Percentiles rank a stretch among this genome's conserved stretches.
Evolutionary conservation across 2,797 vertebrate genomes (phyloP).

Genomic region (Poeciliopsis infans): DNA sequence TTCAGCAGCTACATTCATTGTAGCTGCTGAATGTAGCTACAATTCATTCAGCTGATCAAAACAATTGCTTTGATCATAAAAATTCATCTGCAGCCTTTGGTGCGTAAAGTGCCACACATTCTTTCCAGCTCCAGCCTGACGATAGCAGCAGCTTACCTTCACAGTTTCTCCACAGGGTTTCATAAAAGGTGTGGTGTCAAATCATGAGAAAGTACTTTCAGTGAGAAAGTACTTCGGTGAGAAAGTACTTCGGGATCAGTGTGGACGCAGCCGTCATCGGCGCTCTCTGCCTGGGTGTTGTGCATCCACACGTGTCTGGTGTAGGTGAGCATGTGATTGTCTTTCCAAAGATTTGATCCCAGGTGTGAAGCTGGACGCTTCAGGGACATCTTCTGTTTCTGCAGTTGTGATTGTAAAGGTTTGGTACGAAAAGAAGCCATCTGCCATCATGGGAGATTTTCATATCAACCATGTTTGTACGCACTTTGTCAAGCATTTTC

Average conservation of each 20-base stretch:
- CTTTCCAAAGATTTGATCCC: background rate
- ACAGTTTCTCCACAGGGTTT: constrained; percentile 74
- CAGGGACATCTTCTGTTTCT: constrained; percentile 80
- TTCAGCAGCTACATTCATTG: constrained; percentile 71
- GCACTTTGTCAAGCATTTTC: background rate
- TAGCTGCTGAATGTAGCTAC: too few species aligned
- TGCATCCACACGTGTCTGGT: constrained; percentile 88
- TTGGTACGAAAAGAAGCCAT: background rate
- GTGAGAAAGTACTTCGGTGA: constrained; percentile 81
- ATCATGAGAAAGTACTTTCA: constrained; percentile 78
- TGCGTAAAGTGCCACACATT: constrained; percentile 35
- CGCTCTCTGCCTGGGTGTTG: constrained; percentile 82
- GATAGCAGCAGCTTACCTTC: background rate
- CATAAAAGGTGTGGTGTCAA: constrained; percentile 79
- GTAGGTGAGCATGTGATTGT: constrained; percentile 85
- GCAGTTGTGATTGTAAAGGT: background rate
- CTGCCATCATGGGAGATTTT: background rate
- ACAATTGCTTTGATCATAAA: constrained; percentile 84
- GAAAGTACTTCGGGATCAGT: constrained; percentile 81
- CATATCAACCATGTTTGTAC: background rate
- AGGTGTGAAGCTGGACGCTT: constrained; percentile 70
- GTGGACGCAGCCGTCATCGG: constrained; percentile 87
- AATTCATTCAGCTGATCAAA: too few species aligned
- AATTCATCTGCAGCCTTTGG: constrained; percentile 84
- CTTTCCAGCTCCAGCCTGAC: background rate